Percentiles rank a stretch among this genome's conserved stretches.
These are phyloP conservation scores for Anguilla obscura DNA, from an alignment of 2,797 vertebrate genomes.

Conservation along the genomic window DNA sequence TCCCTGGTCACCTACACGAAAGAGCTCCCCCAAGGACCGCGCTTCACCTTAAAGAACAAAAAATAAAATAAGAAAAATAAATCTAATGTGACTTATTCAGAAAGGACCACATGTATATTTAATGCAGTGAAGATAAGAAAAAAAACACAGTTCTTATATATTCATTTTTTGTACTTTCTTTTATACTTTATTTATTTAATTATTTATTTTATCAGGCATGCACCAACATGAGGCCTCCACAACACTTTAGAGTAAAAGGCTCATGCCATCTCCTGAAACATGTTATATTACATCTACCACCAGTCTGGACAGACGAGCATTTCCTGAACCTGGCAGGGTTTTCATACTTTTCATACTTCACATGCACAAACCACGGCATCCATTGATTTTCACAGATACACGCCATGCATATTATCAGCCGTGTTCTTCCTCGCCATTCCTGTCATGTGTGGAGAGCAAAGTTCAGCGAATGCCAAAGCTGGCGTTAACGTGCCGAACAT, in stretches of 20 bases:
- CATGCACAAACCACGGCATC: not conserved
- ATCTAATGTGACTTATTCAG: not conserved
- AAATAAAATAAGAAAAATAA: not conserved
- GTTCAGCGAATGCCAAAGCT: not conserved
- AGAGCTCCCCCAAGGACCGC: conserved; percentile 32
- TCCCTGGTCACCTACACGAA: conserved; percentile 26
- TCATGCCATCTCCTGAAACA: not conserved
- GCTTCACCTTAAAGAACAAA: conserved; percentile 35
- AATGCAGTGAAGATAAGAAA: conserved; percentile 25
- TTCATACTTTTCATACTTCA: not conserved
- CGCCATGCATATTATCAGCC: not conserved
- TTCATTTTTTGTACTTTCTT: not conserved
- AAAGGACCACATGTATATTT: conserved; percentile 25
- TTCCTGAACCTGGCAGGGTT: not conserved
- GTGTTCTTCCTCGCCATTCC: not conserved
- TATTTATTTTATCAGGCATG: not conserved
- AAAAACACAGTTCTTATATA: not conserved
- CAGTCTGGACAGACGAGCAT: not conserved
- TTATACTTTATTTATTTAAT: not conserved
- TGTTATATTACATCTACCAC: not conserved
- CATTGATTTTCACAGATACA: not conserved
- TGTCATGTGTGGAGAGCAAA: not conserved
- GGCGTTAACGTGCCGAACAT: not conserved
- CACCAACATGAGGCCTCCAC: not conserved
- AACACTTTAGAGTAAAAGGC: not conserved